Evolutionary conservation across 2,888 invertebrate genomes (phyloP), one percentile per base, ranked within the genome.

Genomic region (Phragmatobia fuliginosa): DNA sequence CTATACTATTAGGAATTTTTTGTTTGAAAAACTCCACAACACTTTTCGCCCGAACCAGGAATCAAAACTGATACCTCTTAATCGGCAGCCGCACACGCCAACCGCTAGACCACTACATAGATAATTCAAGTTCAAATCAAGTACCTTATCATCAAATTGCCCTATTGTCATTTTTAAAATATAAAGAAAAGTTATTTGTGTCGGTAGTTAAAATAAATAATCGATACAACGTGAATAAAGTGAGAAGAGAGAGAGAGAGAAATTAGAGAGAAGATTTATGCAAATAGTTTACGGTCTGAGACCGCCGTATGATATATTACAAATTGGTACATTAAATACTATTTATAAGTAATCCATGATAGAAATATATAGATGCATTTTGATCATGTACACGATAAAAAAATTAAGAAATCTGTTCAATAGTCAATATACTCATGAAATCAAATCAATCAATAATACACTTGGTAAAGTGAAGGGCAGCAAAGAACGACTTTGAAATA

Each of bases 251-350:
- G n/a, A n/a, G n/a, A n/a, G n/a, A n/a, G n/a, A n/a, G n/a, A n/a
- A n/a, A n/a, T n/a, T n/a, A n/a, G 81, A 78, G 80, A 85, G 83
- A 87, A 87, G 87, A 82, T 81, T 86, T 90, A 91, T 90, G 90
- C 89, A 88, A 89, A 91, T 91, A 86, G 68, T 88, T 90, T 88
- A 90, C 87, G 75, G 83, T 80, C 79, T 82, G 78, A 73, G 80
- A 79, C 74, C 67, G 69, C 69, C 63, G 66, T 68, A 76, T 85
- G 87, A 88, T 89, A 88, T 89, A 89, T 88, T 78, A 77, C 74
- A 76, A 74, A 80, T 78, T 75, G 82, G 62, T 83, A 78, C 67
- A 78, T 76, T 75, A 76, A 73, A 66, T 80, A 80, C 82, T 38
- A 67, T 45, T 62, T 64, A 36, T 59, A 71, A 58, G 60, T 60